A percentile compares a stretch with the other conserved stretches of the same genome.
These are phyloP conservation scores for Platyscapa corneri DNA, from an alignment of 1,140 invertebrate genomes.

Conservation along the genomic window DNA sequence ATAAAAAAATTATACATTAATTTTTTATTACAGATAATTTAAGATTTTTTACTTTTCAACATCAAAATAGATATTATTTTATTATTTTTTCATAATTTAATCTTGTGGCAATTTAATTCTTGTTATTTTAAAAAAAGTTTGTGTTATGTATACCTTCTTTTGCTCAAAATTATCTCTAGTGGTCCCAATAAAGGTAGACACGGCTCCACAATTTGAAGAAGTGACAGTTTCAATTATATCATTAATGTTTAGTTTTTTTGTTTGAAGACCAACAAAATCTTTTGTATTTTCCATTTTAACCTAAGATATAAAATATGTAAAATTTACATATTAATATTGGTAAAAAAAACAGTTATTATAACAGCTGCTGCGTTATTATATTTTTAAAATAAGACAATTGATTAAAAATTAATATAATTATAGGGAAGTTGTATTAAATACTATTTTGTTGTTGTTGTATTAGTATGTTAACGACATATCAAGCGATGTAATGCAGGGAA, in stretches of 20 bases:
- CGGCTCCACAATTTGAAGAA: constrained; percentile 87
- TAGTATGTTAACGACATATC: too few species aligned
- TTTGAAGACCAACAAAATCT: constrained; percentile 78
- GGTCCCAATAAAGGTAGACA: constrained; percentile 92
- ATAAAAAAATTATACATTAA: neutral
- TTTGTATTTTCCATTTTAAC: constrained; percentile 70
- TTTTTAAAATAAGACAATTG: too few species aligned
- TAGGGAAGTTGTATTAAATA: too few species aligned
- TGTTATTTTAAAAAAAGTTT: neutral
- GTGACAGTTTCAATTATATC: constrained; percentile 80
- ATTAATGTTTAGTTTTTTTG: constrained; percentile 81
- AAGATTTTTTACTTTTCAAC: too few species aligned
- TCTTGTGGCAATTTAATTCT: neutral
- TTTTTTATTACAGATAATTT: neutral
- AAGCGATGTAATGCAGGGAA: neutral
- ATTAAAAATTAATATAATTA: too few species aligned
- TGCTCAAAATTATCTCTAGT: constrained; percentile 93
- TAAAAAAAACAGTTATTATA: too few species aligned
- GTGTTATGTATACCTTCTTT: constrained; percentile 78
- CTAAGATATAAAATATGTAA: constrained; percentile 56
- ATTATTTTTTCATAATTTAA: neutral
- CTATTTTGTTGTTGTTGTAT: too few species aligned
- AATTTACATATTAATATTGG: neutral
- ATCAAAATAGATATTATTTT: constrained; percentile 42
- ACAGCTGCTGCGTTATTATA: too few species aligned